These are phyloP conservation scores for Willisornis vidua DNA, from an alignment of 2,113 vertebrate species.

Conservation along the genomic window DNA sequence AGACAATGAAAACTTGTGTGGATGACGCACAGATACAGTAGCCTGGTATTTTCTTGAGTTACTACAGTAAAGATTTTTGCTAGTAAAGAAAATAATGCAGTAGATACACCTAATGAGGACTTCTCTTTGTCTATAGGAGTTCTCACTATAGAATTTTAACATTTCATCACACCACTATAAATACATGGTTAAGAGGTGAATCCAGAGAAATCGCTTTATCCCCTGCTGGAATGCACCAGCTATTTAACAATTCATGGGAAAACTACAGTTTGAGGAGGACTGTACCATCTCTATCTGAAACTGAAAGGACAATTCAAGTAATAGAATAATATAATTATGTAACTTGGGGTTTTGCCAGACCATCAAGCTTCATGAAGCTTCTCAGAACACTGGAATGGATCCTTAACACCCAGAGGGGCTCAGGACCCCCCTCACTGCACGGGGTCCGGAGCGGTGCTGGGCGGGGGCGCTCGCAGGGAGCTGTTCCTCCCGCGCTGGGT, in stretches of 20 bases:
- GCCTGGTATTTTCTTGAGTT: background rate
- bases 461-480: background rate
- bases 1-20: background rate
- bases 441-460: background rate
- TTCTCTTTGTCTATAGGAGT: background rate
- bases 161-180: background rate
- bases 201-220: background rate
- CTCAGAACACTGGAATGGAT: background rate
- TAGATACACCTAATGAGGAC: background rate
- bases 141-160: background rate
- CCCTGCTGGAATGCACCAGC: background rate
- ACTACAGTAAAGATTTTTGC: background rate
- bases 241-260: background rate
- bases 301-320: constrained; percentile 23
- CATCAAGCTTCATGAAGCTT: constrained; percentile 10
- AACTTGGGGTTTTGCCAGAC: constrained; percentile 37
- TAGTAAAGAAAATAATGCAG: background rate
- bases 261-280: background rate
- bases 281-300: background rate
- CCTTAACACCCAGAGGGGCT: background rate
- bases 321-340: constrained; percentile 52
- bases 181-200: background rate
- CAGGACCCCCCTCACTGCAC: background rate
- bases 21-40: background rate
- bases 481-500: background rate